phyloP scores from a whole-genome alignment of 2,113 vertebrate genomes.

The Telmatochromis brachygnathus region DNA sequence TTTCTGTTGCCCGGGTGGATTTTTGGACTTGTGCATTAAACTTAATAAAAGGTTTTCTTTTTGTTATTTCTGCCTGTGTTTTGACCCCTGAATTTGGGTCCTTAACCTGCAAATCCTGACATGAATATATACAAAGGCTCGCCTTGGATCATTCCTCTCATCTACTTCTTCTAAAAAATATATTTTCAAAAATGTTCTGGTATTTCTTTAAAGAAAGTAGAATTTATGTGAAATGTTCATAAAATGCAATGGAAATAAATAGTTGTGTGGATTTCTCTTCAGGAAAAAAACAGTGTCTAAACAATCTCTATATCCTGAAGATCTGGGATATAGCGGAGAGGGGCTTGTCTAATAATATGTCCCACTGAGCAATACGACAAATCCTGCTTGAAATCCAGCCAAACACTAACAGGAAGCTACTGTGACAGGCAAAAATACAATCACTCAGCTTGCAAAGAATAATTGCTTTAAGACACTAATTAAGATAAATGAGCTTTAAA shows the following conservation, averaged over 20 bases:
- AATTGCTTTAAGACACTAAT: slow-evolving; percentile 16
- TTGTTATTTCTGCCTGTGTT: neutral
- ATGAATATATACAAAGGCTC: neutral
- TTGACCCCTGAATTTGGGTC: neutral
- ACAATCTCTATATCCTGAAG: neutral
- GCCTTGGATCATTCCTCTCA: neutral
- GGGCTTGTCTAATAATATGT: neutral
- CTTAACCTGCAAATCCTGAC: neutral
- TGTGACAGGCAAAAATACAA: neutral
- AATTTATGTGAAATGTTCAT: neutral
- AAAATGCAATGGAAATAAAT: neutral
- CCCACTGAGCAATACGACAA: neutral
- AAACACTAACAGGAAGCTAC: neutral
- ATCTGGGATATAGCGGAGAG: fast-evolving
- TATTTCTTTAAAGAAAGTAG: neutral
- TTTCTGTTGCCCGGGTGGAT: neutral
- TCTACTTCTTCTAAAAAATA: neutral
- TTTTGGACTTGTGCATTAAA: neutral
- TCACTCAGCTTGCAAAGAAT: neutral
- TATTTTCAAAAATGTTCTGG: neutral
- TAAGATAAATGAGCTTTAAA: slow-evolving; percentile 9
- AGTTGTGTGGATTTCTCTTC: neutral
- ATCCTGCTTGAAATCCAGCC: neutral
- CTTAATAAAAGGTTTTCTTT: neutral
- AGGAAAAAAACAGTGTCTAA: neutral